phyloP scores from a whole-genome alignment of 2,113 vertebrate species.

The Austrofundulus limnaeus region DNA sequence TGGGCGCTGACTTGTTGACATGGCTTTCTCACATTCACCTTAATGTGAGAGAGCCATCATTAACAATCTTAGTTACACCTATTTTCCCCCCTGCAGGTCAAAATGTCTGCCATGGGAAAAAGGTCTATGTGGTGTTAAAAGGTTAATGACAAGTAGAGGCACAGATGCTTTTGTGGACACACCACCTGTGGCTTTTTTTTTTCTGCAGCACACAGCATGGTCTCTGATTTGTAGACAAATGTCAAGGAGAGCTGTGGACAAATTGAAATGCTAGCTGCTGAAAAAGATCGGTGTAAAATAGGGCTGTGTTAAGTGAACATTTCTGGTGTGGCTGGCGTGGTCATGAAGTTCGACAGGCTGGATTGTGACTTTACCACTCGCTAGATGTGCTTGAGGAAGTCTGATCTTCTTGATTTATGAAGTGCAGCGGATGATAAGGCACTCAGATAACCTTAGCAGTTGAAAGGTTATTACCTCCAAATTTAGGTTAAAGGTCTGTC shows the following conservation, averaged over 20 bases:
- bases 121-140: conserved; percentile 48
- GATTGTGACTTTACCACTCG: conserved; percentile 23
- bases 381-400: conserved; percentile 14
- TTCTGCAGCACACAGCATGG: conserved; percentile 22
- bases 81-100: conserved; percentile 29
- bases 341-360: conserved; percentile 11
- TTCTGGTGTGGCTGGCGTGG: conserved; percentile 22
- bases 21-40: conserved; percentile 1
- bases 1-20: neutral
- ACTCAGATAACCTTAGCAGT: conserved; percentile 33
- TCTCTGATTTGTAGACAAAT: conserved; percentile 44
- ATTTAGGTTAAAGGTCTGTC: conserved; percentile 15
- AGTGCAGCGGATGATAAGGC: conserved; percentile 10
- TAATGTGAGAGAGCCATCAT: conserved; percentile 16
- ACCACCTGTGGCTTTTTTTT: conserved; percentile 44
- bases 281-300: conserved; percentile 24
- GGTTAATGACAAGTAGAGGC: conserved; percentile 50
- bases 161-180: conserved; percentile 25
- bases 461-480: conserved; percentile 39
- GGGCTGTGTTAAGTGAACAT: conserved; percentile 22
- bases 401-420: conserved; percentile 27
- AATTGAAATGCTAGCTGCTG: conserved; percentile 43
- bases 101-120: conserved; percentile 38
- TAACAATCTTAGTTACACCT: conserved; percentile 45
- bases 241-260: conserved; percentile 33